Percentiles rank a stretch among this genome's conserved stretches.
Conservation (phyloP, 2,888 invertebrate genomes). For the Erebia aethiops region DNA sequence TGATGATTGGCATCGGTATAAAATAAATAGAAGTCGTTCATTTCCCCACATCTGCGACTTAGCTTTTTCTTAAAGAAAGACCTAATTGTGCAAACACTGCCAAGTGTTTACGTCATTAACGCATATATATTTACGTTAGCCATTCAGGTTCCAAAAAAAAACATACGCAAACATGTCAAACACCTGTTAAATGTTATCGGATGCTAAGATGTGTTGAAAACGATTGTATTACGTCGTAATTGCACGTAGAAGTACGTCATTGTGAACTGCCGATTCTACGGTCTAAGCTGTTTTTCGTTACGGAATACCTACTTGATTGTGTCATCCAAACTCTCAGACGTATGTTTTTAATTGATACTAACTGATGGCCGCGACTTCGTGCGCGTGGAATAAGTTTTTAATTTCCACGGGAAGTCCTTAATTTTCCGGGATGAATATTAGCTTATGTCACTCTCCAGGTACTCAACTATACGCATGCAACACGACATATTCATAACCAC, state of each 20-base stretch:
- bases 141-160: conserved; percentile 38
- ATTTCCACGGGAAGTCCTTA: no score
- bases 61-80: conserved; percentile 7
- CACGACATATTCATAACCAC: no score
- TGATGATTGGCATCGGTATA: no score
- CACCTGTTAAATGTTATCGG: conserved; percentile 35
- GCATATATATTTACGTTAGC: conserved; percentile 36
- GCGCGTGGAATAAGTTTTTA: no score
- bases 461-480: no score
- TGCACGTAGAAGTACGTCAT: conserved; percentile 27
- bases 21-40: background rate
- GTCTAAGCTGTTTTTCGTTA: conserved; percentile 13
- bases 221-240: conserved; percentile 4
- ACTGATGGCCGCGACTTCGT: no score
- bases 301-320: background rate
- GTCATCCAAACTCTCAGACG: background rate
- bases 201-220: conserved; percentile 21
- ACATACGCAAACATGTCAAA: conserved; percentile 32
- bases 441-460: no score
- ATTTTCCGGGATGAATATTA: no score
- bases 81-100: conserved; percentile 31
- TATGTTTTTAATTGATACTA: no score
- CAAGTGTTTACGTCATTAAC: conserved; percentile 35
- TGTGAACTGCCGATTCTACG: conserved; percentile 14
- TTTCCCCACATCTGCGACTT: background rate